A percentile compares a stretch with the other conserved stretches of the same genome.
These are phyloP conservation scores for Dryobates pubescens DNA, from an alignment of 2,797 vertebrate species.

Conservation along the genomic window DNA sequence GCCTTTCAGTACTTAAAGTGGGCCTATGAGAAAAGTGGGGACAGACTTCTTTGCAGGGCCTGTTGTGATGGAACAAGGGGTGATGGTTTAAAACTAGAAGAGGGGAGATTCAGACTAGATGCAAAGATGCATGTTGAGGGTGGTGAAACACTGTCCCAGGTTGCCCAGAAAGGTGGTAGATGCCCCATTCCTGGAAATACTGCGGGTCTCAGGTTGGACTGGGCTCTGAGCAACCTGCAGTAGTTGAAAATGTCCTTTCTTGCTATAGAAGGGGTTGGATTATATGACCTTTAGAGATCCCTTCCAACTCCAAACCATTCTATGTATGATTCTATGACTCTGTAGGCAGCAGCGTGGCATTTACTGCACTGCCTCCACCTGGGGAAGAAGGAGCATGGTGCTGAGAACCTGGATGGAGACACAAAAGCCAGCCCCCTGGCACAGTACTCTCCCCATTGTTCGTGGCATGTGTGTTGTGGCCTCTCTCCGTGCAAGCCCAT, in stretches of 20 bases:
- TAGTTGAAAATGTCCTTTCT: background rate
- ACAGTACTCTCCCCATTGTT: background rate
- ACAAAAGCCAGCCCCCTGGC: background rate
- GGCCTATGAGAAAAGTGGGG: background rate
- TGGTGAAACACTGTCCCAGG: background rate
- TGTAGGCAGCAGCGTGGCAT: background rate
- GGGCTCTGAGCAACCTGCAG: too few relatives aligned
- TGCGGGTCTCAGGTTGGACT: too few relatives aligned
- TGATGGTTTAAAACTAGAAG: background rate
- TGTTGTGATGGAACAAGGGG: background rate
- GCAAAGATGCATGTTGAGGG: background rate
- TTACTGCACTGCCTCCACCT: background rate
- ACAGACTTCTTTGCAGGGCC: background rate
- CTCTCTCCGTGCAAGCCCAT: fast-evolving
- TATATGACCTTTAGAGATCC: background rate
- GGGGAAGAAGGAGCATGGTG: fast-evolving
- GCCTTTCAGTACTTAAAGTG: background rate
- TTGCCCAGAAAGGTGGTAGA: too few relatives aligned
- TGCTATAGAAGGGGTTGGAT: background rate
- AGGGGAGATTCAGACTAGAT: background rate
- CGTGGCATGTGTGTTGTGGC: background rate
- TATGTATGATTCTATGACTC: background rate
- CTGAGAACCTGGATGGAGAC: background rate
- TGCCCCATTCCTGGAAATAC: too few relatives aligned
- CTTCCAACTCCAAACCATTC: too few relatives aligned